Evolutionary conservation across 2,888 invertebrate species (phyloP).

Genomic region (Calameuta pallipes): DNA sequence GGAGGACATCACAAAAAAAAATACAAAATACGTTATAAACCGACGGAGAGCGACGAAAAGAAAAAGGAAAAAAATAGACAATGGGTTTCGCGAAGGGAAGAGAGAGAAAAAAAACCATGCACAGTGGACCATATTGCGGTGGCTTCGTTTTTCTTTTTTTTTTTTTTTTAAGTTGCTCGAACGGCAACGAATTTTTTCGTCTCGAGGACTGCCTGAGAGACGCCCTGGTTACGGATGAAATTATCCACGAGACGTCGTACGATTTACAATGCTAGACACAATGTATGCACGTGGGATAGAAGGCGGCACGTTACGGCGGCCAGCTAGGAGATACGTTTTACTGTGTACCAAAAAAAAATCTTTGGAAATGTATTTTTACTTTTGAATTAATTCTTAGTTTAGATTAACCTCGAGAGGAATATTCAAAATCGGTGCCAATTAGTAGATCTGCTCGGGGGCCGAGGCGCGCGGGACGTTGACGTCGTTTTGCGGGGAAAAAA

Average conservation of each 20-base stretch:
- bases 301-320: not conserved
- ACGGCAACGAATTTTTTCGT: not conserved
- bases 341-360: constrained; percentile 18
- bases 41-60: not conserved
- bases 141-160: not conserved
- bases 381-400: not conserved
- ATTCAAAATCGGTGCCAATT: constrained; percentile 22
- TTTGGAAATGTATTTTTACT: constrained; percentile 7
- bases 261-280: not conserved
- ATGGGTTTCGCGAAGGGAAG: not conserved
- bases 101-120: constrained; percentile 19
- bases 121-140: constrained; percentile 13
- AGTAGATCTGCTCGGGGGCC: constrained; percentile 13
- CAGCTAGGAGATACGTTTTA: constrained; percentile 4
- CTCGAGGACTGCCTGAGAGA: not conserved
- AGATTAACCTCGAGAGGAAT: not conserved
- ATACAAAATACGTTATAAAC: not conserved
- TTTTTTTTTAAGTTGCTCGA: not conserved
- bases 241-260: not conserved
- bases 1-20: constrained; percentile 20
- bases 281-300: not conserved
- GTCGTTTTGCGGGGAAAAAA: not conserved
- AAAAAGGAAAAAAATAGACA: not conserved
- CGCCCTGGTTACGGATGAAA: not conserved
- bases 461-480: not conserved